phyloP scores from a whole-genome alignment of 2,113 vertebrate genomes.

The Cyprinodon tularosa region DNA sequence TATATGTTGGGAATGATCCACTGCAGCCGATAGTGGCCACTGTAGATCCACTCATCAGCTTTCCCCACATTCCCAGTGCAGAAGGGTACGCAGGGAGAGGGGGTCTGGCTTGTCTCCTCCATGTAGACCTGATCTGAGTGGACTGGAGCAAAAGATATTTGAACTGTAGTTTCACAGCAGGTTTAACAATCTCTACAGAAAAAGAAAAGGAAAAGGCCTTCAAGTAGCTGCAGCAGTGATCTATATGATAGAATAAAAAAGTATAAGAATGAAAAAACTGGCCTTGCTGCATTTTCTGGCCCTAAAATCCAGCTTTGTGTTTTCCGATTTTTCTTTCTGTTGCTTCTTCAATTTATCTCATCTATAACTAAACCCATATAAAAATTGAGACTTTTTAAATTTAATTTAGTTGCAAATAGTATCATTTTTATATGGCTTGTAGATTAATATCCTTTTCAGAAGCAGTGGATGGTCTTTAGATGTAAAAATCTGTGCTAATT shows the following conservation, averaged over 20 bases:
- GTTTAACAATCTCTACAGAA: neutral
- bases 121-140: neutral
- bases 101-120: conserved; percentile 20
- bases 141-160: conserved; percentile 10
- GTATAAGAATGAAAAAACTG: neutral
- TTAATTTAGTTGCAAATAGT: neutral
- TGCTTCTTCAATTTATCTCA: neutral
- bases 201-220: neutral
- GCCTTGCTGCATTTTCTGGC: neutral
- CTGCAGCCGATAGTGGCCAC: conserved; percentile 64
- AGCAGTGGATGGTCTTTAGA: conserved; percentile 9
- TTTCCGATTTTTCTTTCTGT: no score
- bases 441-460: neutral
- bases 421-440: neutral
- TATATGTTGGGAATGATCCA: conserved; percentile 35
- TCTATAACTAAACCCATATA: neutral
- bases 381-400: neutral
- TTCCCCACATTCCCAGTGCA: conserved; percentile 15
- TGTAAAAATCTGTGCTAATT: conserved; percentile 17
- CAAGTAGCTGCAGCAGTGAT: neutral
- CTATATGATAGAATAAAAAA: neutral
- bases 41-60: conserved; percentile 47
- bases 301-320: neutral
- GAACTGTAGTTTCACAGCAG: neutral
- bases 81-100: conserved; percentile 10